phyloP scores from a whole-genome alignment of 2,797 vertebrate species.

The Gadopsis marmoratus region DNA sequence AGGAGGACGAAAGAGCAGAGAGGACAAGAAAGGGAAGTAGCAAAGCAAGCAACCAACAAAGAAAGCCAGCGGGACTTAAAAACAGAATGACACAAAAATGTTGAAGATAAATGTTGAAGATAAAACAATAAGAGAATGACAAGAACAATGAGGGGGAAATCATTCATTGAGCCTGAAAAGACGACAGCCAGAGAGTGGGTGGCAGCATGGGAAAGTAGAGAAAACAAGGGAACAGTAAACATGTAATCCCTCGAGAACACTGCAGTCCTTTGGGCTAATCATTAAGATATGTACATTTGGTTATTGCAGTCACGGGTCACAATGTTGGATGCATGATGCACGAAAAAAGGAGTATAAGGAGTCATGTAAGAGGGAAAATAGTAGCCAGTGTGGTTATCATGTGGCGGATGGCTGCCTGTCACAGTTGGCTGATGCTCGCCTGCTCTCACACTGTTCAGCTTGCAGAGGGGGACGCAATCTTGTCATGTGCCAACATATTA shows the following conservation, averaged over 20 bases:
- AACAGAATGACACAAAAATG: slow-evolving; percentile 45
- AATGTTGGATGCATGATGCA: neutral
- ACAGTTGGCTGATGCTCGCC: slow-evolving; percentile 54
- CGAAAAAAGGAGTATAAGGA: slow-evolving; percentile 21
- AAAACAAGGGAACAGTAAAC: slow-evolving; percentile 26
- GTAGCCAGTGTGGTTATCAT: slow-evolving; percentile 44
- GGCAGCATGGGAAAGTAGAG: neutral
- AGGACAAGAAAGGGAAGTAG: slow-evolving; percentile 45
- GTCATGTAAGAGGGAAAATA: neutral
- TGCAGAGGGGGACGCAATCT: slow-evolving; percentile 58
- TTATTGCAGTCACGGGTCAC: slow-evolving; percentile 4
- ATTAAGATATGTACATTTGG: slow-evolving; percentile 19
- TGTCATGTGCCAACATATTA: slow-evolving; percentile 73
- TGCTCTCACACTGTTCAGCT: slow-evolving; percentile 38
- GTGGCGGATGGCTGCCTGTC: slow-evolving; percentile 52
- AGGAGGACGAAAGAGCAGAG: slow-evolving; percentile 58
- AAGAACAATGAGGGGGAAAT: slow-evolving; percentile 41
- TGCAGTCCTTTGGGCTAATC: slow-evolving; percentile 19
- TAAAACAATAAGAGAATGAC: slow-evolving; percentile 44
- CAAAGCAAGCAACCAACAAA: slow-evolving; percentile 40
- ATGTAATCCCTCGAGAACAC: slow-evolving; percentile 19
- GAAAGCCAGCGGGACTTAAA: slow-evolving; percentile 40
- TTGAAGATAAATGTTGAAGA: slow-evolving; percentile 19
- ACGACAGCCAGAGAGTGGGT: slow-evolving; percentile 31
- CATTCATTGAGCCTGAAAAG: slow-evolving; percentile 34